Evolutionary conservation across 2,888 invertebrate genomes (phyloP), one percentile per base, ranked within the genome.

Genomic region (Latrodectus hesperus): DNA sequence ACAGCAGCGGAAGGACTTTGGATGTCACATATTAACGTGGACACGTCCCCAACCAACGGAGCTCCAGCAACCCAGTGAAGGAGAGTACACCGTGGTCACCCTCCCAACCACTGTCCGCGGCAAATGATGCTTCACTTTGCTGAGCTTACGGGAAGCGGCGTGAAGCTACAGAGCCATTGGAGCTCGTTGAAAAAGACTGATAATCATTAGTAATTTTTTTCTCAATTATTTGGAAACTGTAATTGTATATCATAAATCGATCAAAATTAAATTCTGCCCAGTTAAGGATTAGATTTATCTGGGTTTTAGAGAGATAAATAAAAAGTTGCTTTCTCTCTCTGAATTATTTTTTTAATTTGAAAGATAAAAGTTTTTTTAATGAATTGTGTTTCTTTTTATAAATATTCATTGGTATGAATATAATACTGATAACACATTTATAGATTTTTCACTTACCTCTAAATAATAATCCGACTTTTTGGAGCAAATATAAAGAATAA

Each of bases 261-360:
- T 14, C n/a, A 14, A 10, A 67, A 65, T 65, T 65, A 65, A 67
- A 22, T 22, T 22, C 22, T 22, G 22, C 22, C 22, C 22, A 9
- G 67, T n/a, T 67, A 67, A n/a, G n/a, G n/a, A n/a, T n/a, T n/a
- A 67, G 8, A 67, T 67, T 67, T 67, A 67, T 67, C 67, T 67
- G 17, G 17, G 67, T 67, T 67, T 67, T 67, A 67, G 4, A 67
- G 67, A 17, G 67, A 67, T 67, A 67, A 67, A 67, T 67, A 67
- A 67, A n/a, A n/a, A 67, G 22, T 22, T n/a, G 22, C 22, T 22
- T 22, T 22, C 22, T 22, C 22, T 22, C 22, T 22, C 22, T 22
- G 22, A 22, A 22, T 22, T 22, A 67, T n/a, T 67, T 67, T n/a
- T n/a, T 67, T 67, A 67, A 67, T 14, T 67, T 67, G 22, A 67